A percentile compares a stretch with the other conserved stretches of the same genome.
Conservation (phyloP, 1,140 invertebrate genomes). For the Drosophila pachea region DNA sequence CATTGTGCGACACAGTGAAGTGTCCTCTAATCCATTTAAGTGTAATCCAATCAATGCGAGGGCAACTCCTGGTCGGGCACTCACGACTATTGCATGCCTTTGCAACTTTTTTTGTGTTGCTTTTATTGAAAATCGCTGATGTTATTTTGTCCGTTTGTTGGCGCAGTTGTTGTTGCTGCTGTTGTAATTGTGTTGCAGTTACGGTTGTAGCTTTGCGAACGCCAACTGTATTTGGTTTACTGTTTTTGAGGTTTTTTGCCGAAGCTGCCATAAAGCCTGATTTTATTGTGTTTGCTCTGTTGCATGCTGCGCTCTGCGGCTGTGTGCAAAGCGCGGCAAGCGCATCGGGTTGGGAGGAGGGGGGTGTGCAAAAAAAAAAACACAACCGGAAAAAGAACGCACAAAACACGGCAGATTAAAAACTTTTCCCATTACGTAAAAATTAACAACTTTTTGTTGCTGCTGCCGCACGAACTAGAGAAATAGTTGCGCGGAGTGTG, state of each 20-base stretch:
- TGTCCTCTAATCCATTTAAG: too few species aligned
- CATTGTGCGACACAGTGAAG: too few species aligned
- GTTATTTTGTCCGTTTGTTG: constrained; percentile 18
- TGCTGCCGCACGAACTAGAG: constrained; percentile 29
- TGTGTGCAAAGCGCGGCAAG: constrained; percentile 15
- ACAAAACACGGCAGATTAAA: constrained; percentile 60
- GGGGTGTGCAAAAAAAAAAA: not conserved
- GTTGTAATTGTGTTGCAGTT: constrained; percentile 40
- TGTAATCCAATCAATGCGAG: not conserved
- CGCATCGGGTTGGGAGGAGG: too few species aligned
- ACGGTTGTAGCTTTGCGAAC: constrained; percentile 31
- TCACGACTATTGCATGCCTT: constrained; percentile 8
- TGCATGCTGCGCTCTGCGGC: constrained; percentile 10
- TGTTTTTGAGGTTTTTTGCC: constrained; percentile 49
- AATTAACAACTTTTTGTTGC: constrained; percentile 67
- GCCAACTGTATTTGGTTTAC: constrained; percentile 52
- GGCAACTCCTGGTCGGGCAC: constrained; percentile 6
- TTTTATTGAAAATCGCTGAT: constrained; percentile 40
- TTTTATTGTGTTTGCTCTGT: constrained; percentile 62
- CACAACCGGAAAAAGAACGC: not conserved
- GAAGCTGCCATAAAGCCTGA: constrained; percentile 63
- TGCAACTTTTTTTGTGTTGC: constrained; percentile 4
- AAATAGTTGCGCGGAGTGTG: constrained; percentile 56
- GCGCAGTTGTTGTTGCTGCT: not conserved
- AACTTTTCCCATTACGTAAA: constrained; percentile 75